Conservation (phyloP, 2,888 invertebrate genomes). For the Drosophila rellima region DNA sequence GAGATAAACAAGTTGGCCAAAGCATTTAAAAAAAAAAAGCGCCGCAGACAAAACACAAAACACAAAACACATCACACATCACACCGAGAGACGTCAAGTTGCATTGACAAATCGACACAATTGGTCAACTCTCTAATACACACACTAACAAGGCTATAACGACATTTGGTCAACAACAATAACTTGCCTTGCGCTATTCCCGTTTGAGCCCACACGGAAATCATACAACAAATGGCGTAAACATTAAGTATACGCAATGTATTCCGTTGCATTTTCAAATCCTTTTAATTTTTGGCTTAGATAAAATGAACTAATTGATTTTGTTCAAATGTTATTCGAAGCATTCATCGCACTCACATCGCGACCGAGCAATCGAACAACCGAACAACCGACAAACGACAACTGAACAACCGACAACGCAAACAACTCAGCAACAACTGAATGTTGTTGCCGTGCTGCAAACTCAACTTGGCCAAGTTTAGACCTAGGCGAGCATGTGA, state of each 20-base stretch:
- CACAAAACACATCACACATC: conserved; percentile 47
- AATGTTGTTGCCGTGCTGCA: conserved; percentile 52
- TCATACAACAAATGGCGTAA: conserved; percentile 15
- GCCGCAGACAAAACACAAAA: conserved; percentile 52
- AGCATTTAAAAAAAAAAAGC: conserved; percentile 27
- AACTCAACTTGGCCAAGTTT: conserved; percentile 29
- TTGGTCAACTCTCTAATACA: conserved; percentile 57
- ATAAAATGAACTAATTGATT: background rate
- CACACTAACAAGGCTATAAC: conserved; percentile 50
- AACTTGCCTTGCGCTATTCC: conserved; percentile 73
- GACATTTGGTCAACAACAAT: conserved; percentile 26
- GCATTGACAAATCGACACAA: conserved; percentile 58
- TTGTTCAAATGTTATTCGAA: conserved; percentile 9
- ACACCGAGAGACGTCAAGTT: conserved; percentile 51
- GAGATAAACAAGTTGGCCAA: conserved; percentile 66
- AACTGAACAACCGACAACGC: conserved; percentile 72
- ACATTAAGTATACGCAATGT: conserved; percentile 22
- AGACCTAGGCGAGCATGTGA: conserved; percentile 37
- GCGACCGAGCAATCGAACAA: conserved; percentile 14
- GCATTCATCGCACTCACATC: conserved; percentile 20
- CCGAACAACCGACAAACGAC: background rate
- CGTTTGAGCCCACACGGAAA: conserved; percentile 42
- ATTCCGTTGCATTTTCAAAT: conserved; percentile 9
- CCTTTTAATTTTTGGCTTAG: background rate
- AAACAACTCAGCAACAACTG: conserved; percentile 81